phyloP scores from a whole-genome alignment of 1,140 invertebrate species.

The Lordiphosa mommai region DNA sequence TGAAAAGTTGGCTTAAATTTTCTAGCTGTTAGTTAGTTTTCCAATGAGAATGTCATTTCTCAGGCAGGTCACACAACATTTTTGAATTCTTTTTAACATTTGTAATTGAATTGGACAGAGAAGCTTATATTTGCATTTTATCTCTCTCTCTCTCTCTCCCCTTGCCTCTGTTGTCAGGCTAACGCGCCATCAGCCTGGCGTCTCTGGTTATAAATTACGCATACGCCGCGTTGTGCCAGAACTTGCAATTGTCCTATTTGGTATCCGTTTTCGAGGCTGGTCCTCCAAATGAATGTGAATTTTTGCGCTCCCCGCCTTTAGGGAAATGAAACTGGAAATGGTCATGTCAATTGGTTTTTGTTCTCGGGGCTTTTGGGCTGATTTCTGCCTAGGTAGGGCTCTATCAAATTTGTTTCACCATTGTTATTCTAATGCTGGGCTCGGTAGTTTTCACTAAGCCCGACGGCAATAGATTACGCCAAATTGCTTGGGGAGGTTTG shows the following conservation, averaged over 20 bases:
- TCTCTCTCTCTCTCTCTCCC: slow-evolving; percentile 1
- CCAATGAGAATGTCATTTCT: slow-evolving; percentile 23
- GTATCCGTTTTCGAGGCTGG: slow-evolving; percentile 18
- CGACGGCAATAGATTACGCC: slow-evolving; percentile 40
- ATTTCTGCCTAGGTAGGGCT: slow-evolving; percentile 42
- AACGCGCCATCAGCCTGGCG: slow-evolving; percentile 45
- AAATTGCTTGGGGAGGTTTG: slow-evolving; percentile 33
- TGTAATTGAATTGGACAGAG: slow-evolving; percentile 37
- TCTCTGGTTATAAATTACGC: slow-evolving; percentile 53
- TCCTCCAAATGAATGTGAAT: slow-evolving; percentile 34
- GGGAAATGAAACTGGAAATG: slow-evolving; percentile 37
- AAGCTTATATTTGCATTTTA: slow-evolving; percentile 41
- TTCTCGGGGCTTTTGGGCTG: slow-evolving; percentile 18
- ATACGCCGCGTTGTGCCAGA: slow-evolving; percentile 46
- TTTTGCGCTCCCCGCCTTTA: background rate
- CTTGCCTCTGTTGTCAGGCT: too few species aligned
- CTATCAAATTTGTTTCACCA: slow-evolving; percentile 30
- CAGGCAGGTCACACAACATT: slow-evolving; percentile 28
- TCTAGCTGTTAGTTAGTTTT: slow-evolving; percentile 47
- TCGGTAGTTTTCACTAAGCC: slow-evolving; percentile 22
- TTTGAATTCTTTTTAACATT: slow-evolving; percentile 34
- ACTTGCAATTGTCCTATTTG: slow-evolving; percentile 39
- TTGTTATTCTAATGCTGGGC: slow-evolving; percentile 44
- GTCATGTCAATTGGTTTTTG: slow-evolving; percentile 45
- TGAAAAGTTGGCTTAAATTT: slow-evolving; percentile 53